A percentile compares a stretch with the other conserved stretches of the same genome.
Evolutionary conservation across 2,888 invertebrate genomes (phyloP).

Genomic region (Brachycybe producta): DNA sequence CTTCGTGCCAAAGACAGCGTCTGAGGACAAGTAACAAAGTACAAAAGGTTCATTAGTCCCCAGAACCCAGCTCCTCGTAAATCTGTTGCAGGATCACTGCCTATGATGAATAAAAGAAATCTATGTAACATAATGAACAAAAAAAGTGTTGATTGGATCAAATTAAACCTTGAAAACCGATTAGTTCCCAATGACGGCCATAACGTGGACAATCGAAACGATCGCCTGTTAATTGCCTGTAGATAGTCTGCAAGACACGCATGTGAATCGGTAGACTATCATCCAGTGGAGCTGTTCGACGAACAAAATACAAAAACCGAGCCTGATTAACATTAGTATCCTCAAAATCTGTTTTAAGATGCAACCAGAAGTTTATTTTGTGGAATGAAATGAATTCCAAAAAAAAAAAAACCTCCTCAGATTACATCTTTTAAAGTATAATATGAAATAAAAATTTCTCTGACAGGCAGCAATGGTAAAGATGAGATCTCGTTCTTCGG

Average conservation of each 20-base stretch:
- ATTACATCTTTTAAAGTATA: background rate
- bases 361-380: background rate
- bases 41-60: conserved; percentile 39
- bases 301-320: background rate
- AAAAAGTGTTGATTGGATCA: background rate
- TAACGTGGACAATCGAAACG: conserved; percentile 36
- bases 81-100: conserved; percentile 42
- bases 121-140: background rate
- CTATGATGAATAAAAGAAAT: conserved; percentile 14
- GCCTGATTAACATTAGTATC: background rate
- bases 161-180: conserved; percentile 41
- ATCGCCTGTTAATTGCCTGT: conserved; percentile 36
- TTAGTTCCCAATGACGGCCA: conserved; percentile 43
- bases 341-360: background rate
- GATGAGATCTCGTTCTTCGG: conserved; percentile 34
- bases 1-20: conserved; percentile 32
- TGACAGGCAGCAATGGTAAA: conserved; percentile 39
- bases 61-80: conserved; percentile 41
- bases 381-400: background rate
- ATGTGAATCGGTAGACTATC: conserved; percentile 34
- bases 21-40: conserved; percentile 32
- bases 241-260: conserved; percentile 38
- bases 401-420: background rate
- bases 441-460: conserved; percentile 22
- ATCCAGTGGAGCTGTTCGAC: conserved; percentile 33